These are phyloP conservation scores for Keiferia lycopersicella DNA, from an alignment of 2,888 invertebrate genomes.

Conservation along the genomic window DNA sequence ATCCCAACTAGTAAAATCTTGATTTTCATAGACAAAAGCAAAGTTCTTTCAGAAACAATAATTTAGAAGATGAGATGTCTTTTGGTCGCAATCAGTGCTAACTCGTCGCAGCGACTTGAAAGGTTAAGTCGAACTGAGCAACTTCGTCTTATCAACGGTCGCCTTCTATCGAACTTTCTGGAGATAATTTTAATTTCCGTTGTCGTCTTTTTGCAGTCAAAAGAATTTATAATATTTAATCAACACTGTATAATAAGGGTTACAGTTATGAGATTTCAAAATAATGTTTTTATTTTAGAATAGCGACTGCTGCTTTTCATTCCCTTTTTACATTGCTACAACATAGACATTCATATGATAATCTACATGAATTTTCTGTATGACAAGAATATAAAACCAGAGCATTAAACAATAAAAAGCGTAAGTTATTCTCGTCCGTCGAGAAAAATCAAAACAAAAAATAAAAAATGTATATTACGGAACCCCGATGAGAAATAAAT, in stretches of 20 bases:
- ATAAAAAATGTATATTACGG: neutral
- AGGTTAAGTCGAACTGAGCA: conserved; percentile 35
- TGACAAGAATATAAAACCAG: neutral
- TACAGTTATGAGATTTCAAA: neutral
- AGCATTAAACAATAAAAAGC: neutral
- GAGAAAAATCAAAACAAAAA: neutral
- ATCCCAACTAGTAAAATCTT: neutral
- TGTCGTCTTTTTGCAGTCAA: neutral
- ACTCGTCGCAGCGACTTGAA: conserved; percentile 34
- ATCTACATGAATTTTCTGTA: no score
- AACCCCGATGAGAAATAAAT: neutral
- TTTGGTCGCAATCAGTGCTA: conserved; percentile 39
- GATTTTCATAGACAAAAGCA: conserved; percentile 7
- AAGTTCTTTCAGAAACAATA: conserved; percentile 24
- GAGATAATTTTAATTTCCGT: conserved; percentile 6
- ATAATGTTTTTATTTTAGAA: neutral
- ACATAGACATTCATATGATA: no score
- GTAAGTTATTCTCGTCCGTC: neutral
- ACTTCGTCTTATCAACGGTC: conserved; percentile 37
- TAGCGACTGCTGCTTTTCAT: no score
- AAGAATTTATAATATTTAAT: neutral
- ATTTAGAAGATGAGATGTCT: conserved; percentile 29
- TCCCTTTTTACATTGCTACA: no score
- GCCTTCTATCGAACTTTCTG: conserved; percentile 33
- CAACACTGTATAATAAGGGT: neutral